Base-by-base conservation (phyloP, 2,888 invertebrate genomes). In the Tuta absoluta region DNA sequence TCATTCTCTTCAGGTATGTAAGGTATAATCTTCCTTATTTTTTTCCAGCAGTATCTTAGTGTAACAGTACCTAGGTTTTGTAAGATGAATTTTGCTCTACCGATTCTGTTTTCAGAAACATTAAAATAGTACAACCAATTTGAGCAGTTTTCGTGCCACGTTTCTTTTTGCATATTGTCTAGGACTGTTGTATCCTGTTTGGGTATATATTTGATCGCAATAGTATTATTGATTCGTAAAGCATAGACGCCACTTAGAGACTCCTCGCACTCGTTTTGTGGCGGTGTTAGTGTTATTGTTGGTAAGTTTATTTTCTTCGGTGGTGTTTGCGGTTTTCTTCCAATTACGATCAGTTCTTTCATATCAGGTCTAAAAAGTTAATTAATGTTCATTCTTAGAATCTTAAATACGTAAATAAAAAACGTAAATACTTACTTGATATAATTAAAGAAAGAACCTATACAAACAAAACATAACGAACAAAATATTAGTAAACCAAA, bases 11-110 rank as follows among this genome's bases (percentile, higher is more conserved):
- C 85, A 3, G 85, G 81, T 69, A 88, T 81, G 41, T 80, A 80
- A 2, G 79, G 81, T 37, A 87, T 77, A 0, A 79, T 67, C 57
- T 74, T 77, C 66, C 79, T 84, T 14, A 89, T 72, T 74, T 80
- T 85, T 67, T 86, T 87, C 93, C 93, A 93, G 64, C 88, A 87
- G 72, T 92, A 93, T 65, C 84, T 78, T 11, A 93, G 71, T 5
- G 87, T 75, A 0, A 86, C 85, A 12, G 90, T 91, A n/a, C 93
- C 93, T 8, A 89, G 80, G 70, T 93, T 93, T 71, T 93, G 81
- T 0, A 93, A 70, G 66, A 71, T 78, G 5, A 93, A 71, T 69
- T 82, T 85, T 67, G 80, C 78, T 70, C 88, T 80, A 0, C 87
- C 86, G 2, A 80, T 79, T 72, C 77, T 79, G 62, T 79, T 82